Evolutionary conservation across 2,113 vertebrate genomes (phyloP).

Genomic region (Callocephalon fimbriatum): DNA sequence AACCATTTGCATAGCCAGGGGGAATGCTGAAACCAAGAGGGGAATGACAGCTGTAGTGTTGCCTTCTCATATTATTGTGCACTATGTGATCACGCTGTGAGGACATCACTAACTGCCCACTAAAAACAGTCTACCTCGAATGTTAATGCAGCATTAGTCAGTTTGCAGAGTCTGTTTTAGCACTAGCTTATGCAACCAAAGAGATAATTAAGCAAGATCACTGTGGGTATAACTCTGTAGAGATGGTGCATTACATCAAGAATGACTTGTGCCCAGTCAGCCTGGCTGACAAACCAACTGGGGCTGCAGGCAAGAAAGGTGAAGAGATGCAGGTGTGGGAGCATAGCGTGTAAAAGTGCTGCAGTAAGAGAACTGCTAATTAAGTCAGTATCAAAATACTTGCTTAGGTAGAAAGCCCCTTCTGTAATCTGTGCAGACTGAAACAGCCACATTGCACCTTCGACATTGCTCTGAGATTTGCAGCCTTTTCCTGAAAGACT

Average conservation of each 20-base stretch:
- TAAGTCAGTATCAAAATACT: slow-evolving; percentile 8
- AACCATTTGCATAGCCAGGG: background rate
- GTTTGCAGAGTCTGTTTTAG: background rate
- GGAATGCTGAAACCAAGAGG: background rate
- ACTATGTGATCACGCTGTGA: fast-evolving
- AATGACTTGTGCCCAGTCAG: background rate
- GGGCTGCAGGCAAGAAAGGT: background rate
- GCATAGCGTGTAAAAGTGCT: background rate
- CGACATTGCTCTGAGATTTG: background rate
- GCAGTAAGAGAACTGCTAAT: background rate
- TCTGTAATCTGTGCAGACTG: background rate
- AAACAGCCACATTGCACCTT: background rate
- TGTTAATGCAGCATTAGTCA: background rate
- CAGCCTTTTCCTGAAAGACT: background rate
- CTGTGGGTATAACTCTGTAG: background rate
- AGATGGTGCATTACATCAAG: background rate
- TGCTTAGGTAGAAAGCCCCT: background rate
- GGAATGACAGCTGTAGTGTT: background rate
- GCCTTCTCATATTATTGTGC: background rate
- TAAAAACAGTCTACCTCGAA: background rate
- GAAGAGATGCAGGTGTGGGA: background rate
- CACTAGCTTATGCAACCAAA: background rate
- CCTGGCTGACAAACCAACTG: background rate
- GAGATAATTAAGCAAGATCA: background rate
- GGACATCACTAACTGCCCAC: background rate